Base-by-base conservation (phyloP, 2,113 vertebrate species). In the Neopipo cinnamomea region DNA sequence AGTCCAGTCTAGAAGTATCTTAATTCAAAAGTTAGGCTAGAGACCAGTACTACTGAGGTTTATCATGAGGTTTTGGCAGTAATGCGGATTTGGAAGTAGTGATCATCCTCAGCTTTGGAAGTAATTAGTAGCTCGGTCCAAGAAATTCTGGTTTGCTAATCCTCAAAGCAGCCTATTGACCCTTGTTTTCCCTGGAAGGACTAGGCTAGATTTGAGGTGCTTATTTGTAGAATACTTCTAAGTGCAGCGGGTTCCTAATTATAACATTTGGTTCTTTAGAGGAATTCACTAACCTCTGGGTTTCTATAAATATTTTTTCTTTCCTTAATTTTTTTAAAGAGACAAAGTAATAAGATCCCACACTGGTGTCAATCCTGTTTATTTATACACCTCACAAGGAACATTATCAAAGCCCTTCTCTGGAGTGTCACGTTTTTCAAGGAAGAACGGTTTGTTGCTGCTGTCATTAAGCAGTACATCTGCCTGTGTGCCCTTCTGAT, bases 181-280 rank as follows among this genome's bases (percentile, higher is more conserved):
- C 90, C 89, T 78, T 96, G 82, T 94, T 96, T 96, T 96, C 91
- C 93, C 90, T 96, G 93, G 90, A 96, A 96, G 72, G 77, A 81
- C 61, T 56, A 47, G 65, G 52, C 83, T 89, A 89, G 68, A 93
- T 95, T 91, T 93, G 91, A 94, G 86, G 65, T 93, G 96, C 88
- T 96, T 96, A 96, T 96, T 92, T 94, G 96, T 81, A 86, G 88
- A 96, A 81, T 24, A 96, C 56, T 94, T 91, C 88, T 94, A 91
- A 95, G 83, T 75, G 93, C 68, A 80, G 92, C 0, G 4, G 58
- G 68, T 75, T 96, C 83, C 95, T 95, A 96, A 95, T 95, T 96
- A 93, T 95, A 96, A 95, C 70, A 90, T 75, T 91, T 56, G 49
- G 49, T 89, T 89, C 92, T 92, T 91, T 39, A 94, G 42, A 97